These are phyloP conservation scores for Melieria picta DNA, from an alignment of 2,888 invertebrate species.

Conservation along the genomic window DNA sequence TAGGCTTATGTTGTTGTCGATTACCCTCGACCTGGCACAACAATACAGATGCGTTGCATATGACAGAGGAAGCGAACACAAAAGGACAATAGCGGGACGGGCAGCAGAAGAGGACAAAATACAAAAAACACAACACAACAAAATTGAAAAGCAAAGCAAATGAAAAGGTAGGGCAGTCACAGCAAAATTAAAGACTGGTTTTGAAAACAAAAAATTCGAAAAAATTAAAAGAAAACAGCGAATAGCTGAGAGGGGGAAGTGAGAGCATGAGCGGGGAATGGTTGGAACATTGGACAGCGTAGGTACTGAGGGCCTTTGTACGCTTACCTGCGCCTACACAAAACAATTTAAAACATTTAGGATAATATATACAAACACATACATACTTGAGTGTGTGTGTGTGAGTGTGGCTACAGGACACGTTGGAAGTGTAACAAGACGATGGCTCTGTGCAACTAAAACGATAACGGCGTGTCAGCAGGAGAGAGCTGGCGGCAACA, in stretches of 20 bases:
- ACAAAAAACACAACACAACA: too few relatives aligned
- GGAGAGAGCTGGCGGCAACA: neutral
- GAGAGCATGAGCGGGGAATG: neutral
- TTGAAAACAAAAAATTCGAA: slow-evolving; percentile 6
- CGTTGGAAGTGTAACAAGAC: neutral
- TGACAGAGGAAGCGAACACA: too few relatives aligned
- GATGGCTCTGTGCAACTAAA: neutral
- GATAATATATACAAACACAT: slow-evolving; percentile 17
- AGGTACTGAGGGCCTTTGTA: slow-evolving; percentile 42
- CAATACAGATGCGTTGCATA: too few relatives aligned
- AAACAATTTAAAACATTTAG: slow-evolving; percentile 22
- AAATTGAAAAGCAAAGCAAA: too few relatives aligned
- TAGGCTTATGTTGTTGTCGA: too few relatives aligned
- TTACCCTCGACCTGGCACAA: too few relatives aligned
- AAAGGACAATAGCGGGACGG: too few relatives aligned
- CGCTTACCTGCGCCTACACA: slow-evolving; percentile 54
- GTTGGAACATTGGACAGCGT: neutral
- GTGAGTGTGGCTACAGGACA: neutral
- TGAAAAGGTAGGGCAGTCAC: too few relatives aligned
- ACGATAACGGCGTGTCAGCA: neutral
- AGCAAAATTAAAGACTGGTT: neutral
- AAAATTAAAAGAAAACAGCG: neutral
- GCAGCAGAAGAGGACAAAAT: too few relatives aligned
- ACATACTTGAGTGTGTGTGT: slow-evolving; percentile 8
- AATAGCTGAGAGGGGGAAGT: neutral